Percentiles rank a stretch among this genome's conserved stretches.
These are phyloP conservation scores for Crocuta crocuta DNA, from an alignment of 2,113 vertebrate species.

Conservation along the genomic window DNA sequence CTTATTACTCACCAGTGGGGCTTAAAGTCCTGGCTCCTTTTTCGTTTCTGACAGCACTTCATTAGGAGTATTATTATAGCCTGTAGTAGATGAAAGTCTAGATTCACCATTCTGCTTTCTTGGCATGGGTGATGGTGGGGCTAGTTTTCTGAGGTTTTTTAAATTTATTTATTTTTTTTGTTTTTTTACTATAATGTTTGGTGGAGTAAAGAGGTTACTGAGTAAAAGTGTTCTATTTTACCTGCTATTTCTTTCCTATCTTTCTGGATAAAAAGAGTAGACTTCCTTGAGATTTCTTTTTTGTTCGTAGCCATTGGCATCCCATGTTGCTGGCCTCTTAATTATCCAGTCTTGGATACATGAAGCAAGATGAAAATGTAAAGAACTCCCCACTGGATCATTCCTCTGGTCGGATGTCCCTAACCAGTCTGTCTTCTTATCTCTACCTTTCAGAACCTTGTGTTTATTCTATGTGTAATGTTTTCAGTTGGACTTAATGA, in stretches of 20 bases:
- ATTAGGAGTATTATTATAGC: background rate
- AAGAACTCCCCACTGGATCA: background rate
- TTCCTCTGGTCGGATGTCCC: background rate
- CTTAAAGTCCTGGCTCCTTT: background rate
- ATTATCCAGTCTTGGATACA: background rate
- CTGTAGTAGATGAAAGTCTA: background rate
- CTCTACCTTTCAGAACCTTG: background rate
- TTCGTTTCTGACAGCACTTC: background rate
- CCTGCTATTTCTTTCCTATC: background rate
- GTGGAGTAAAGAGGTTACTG: background rate
- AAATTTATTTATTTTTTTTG: too few species aligned
- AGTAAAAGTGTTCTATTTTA: background rate
- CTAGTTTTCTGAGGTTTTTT: too few species aligned
- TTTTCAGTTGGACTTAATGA: background rate
- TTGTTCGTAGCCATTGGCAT: background rate
- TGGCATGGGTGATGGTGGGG: fast-evolving
- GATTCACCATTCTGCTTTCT: background rate
- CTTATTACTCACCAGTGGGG: too few species aligned
- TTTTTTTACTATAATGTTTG: background rate
- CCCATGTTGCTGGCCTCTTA: background rate
- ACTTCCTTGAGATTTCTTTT: background rate
- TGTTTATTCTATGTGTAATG: background rate
- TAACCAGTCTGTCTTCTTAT: background rate
- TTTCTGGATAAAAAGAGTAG: background rate
- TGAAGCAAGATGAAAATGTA: background rate